Evolutionary conservation across 1,140 invertebrate species (phyloP).

Genomic region (Lordiphosa collinella): DNA sequence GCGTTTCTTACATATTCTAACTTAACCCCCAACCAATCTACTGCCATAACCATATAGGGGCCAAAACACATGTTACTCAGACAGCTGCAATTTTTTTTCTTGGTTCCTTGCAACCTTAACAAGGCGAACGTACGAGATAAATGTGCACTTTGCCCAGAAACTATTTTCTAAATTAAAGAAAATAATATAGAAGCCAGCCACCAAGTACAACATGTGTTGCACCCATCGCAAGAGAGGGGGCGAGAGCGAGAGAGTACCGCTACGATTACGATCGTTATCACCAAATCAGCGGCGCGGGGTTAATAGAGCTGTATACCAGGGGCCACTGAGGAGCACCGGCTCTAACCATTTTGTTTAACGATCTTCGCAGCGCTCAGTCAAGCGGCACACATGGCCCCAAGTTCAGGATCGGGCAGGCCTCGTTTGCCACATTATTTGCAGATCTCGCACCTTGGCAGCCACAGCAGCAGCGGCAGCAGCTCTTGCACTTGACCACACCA

Average conservation of each 20-base stretch:
- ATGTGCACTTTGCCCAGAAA: constrained; percentile 29
- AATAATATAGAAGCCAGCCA: constrained; percentile 48
- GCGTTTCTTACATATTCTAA: not conserved
- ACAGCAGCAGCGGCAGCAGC: constrained; percentile 21
- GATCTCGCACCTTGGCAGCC: constrained; percentile 62
- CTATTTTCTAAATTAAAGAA: constrained; percentile 70
- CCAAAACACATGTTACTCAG: constrained; percentile 49
- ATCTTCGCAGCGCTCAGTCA: constrained; percentile 19
- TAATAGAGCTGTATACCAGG: constrained; percentile 64
- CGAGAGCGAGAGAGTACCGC: constrained; percentile 45
- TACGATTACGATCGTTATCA: constrained; percentile 75
- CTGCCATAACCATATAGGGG: constrained; percentile 24
- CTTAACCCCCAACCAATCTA: not conserved
- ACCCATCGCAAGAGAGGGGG: not conserved
- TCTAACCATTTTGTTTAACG: constrained; percentile 32
- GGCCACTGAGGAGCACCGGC: constrained; percentile 1
- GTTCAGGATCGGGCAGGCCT: constrained; percentile 6
- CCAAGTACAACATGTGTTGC: too few species aligned
- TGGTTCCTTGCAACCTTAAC: constrained; percentile 17
- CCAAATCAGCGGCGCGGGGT: constrained; percentile 64
- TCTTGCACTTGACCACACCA: constrained; percentile 65
- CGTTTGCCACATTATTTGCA: constrained; percentile 67
- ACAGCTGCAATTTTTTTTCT: constrained; percentile 17
- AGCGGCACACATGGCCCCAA: constrained; percentile 52
- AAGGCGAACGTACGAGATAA: constrained; percentile 47